Conservation (phyloP, 35 echinoderm and acorn worm species). For the Eucidaris tribuloides region DNA sequence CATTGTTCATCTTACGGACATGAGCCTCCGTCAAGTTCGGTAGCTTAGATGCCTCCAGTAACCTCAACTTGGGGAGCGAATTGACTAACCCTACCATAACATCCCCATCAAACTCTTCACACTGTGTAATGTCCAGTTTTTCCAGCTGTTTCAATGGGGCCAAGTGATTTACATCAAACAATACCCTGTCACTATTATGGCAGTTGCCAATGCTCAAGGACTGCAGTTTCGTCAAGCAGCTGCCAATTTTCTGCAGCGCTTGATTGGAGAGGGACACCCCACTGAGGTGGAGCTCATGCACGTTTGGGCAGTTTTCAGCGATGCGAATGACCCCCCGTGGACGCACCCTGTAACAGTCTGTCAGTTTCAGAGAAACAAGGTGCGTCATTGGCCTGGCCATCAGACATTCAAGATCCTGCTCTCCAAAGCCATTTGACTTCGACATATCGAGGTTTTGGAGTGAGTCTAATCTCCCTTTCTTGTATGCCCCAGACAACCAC, state of each 20-base stretch:
- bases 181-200: neutral
- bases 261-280: slow-evolving; percentile 19
- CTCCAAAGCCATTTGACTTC: slow-evolving; percentile 18
- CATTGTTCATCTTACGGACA: slow-evolving; percentile 11
- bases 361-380: slow-evolving; percentile 18
- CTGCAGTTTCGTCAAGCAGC: slow-evolving; percentile 2
- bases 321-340: slow-evolving; percentile 1
- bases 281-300: slow-evolving; percentile 9
- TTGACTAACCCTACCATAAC: neutral
- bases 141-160: neutral
- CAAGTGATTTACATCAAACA: slow-evolving; percentile 30
- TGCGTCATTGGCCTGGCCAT: neutral
- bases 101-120: neutral
- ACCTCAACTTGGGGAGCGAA: neutral
- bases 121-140: neutral
- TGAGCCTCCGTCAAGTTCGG: slow-evolving; percentile 8
- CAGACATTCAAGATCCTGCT: slow-evolving; percentile 16
- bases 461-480: neutral
- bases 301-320: neutral
- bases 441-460: slow-evolving; percentile 39
- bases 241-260: slow-evolving; percentile 39
- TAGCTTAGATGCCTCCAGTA: neutral
- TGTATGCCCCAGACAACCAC: slow-evolving; percentile 37
- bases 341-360: slow-evolving; percentile 44
- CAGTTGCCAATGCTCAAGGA: slow-evolving; percentile 19